Evolutionary conservation across 2,797 vertebrate genomes (phyloP), one percentile per base, ranked within the genome.

Genomic region (Gephyroberyx darwinii): DNA sequence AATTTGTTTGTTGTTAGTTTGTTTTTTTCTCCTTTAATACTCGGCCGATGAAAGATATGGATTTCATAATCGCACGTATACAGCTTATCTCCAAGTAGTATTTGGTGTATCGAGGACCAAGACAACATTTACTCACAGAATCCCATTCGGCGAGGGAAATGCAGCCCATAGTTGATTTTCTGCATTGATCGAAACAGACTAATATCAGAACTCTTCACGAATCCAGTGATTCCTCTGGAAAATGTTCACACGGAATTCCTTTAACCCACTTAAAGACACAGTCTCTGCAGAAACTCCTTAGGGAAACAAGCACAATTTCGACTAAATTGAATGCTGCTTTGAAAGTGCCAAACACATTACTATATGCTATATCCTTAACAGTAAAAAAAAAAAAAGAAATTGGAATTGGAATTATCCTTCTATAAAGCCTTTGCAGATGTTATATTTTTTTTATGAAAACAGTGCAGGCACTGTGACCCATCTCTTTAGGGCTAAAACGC

Each of bases 401-500:
- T 26, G 26, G 22, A 26, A 26, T 1, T n/a, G 3, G 33, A 8
- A 9, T 35, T 57, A 17, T 22, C 50, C 19, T 10, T 22, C 50
- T 20, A 12, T 9, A 52, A 52, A 20, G 20, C 20, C 8, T 20
- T 52, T 10, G 33, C 30, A 31, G 30, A 33, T 1, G 8, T 22
- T 20, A 13, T 43, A 59, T 41, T 41, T 26, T 41, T 26, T 41
- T 22, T n/a, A 13, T 14, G 13, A 41, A 41, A 52, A 39, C 43
- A n/a, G 20, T 6, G 1, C 60, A 60, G 26, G 41, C 35, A 50
- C 4, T 2, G 58, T 55, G 65, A n/a, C 1, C 31, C 22, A 51
- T 31, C 31, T 75, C 37, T 65, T 66, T 70, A 54, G 10, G 52
- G 41, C 22, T 31, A 43, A 78, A 87, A 78, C 60, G 66, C 41